A percentile compares a stretch with the other conserved stretches of the same genome.
Conservation (phyloP, 2,888 invertebrate genomes). For the Bombyx huttoni region DNA sequence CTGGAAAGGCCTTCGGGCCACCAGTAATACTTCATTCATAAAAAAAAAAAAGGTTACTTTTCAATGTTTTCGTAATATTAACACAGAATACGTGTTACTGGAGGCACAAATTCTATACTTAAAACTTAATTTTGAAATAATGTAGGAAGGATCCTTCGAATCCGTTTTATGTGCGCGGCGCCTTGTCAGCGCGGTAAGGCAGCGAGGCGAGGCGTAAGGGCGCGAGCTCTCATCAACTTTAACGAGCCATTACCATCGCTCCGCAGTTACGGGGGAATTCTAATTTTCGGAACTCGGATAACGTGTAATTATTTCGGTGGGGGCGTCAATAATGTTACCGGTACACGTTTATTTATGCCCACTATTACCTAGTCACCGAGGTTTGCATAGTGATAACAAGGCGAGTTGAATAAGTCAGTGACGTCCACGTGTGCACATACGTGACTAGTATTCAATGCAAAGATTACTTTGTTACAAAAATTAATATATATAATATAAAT, state of each 20-base stretch:
- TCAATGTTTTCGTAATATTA: too few species aligned
- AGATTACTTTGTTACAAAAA: too few species aligned
- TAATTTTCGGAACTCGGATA: conserved; percentile 63
- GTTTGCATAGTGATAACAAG: conserved; percentile 1
- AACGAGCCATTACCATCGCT: conserved; percentile 61
- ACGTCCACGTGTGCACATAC: too few species aligned
- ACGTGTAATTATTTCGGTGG: conserved; percentile 64
- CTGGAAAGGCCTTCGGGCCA: too few species aligned
- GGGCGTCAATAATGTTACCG: conserved; percentile 57
- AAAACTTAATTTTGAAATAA: background rate
- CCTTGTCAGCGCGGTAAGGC: conserved; percentile 26
- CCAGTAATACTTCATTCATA: too few species aligned
- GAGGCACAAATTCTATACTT: background rate
- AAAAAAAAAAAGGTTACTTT: too few species aligned
- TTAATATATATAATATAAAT: too few species aligned
- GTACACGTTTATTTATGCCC: conserved; percentile 44
- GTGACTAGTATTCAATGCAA: too few species aligned
- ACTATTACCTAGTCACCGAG: conserved; percentile 16
- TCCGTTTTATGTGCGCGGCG: conserved; percentile 14
- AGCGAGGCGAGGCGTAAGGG: conserved; percentile 32
- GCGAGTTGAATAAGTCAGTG: background rate
- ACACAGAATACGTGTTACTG: background rate
- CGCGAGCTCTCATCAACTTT: conserved; percentile 65
- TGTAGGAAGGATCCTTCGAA: background rate
- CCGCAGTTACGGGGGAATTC: conserved; percentile 37